Evolutionary conservation across 2,888 invertebrate genomes (phyloP).

Genomic region (Eupithecia dodoneata): DNA sequence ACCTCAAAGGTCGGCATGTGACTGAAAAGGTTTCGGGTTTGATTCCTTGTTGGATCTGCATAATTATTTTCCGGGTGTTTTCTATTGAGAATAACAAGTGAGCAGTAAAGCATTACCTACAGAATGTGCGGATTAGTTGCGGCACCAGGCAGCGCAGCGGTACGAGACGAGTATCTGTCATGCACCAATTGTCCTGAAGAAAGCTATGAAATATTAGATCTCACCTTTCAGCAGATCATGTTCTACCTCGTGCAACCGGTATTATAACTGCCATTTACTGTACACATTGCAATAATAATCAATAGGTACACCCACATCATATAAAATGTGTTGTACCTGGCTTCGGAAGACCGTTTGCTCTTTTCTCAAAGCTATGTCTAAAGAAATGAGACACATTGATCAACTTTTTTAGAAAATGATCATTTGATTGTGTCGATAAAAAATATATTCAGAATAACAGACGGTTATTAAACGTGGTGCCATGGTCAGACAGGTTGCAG

Average conservation of each 20-base stretch:
- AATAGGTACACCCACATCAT: neutral
- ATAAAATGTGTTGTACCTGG: neutral
- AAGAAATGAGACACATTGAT: neutral
- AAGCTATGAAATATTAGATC: slow-evolving; percentile 61
- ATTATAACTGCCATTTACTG: slow-evolving; percentile 21
- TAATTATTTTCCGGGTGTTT: too few species aligned
- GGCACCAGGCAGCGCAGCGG: slow-evolving; percentile 10
- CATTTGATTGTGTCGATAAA: too few species aligned
- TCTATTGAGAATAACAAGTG: neutral
- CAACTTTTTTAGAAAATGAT: too few species aligned
- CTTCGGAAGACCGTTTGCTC: neutral
- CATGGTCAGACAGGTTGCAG: too few species aligned
- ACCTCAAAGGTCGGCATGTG: too few species aligned
- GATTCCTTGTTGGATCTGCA: too few species aligned
- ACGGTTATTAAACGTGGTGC: too few species aligned
- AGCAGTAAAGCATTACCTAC: slow-evolving; percentile 1
- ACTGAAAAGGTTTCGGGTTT: too few species aligned
- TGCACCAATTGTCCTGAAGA: slow-evolving; percentile 71
- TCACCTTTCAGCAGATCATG: slow-evolving; percentile 60
- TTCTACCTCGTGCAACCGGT: slow-evolving; percentile 57
- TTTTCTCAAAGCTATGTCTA: neutral
- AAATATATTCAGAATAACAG: too few species aligned
- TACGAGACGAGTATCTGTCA: slow-evolving; percentile 52
- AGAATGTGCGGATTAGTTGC: slow-evolving; percentile 17
- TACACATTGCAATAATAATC: neutral